A percentile compares a stretch with the other conserved stretches of the same genome.
These are phyloP conservation scores for Pseudocheirus occidentalis DNA, from an alignment of 2,797 vertebrate genomes.

Conservation along the genomic window DNA sequence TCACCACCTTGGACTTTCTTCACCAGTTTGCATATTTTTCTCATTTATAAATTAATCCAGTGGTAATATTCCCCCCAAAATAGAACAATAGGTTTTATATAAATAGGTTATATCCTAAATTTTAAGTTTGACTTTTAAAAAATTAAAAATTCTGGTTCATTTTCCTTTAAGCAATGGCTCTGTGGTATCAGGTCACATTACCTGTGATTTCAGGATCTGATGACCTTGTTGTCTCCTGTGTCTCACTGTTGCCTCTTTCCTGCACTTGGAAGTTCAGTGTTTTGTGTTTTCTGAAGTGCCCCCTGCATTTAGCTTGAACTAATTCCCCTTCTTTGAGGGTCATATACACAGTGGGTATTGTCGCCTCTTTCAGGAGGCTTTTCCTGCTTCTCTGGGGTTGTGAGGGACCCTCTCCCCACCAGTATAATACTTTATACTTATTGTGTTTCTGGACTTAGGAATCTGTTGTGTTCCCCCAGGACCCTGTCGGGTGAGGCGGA, in stretches of 20 bases:
- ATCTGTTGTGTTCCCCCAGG: background rate
- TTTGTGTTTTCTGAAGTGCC: background rate
- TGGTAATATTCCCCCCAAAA: background rate
- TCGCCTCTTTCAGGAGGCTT: background rate
- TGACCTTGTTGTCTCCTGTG: background rate
- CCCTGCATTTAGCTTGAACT: background rate
- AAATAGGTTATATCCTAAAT: background rate
- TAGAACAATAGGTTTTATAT: background rate
- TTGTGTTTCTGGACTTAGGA: background rate
- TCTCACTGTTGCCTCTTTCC: background rate
- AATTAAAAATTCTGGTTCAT: background rate
- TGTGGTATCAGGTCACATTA: background rate
- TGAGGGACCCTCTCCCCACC: background rate
- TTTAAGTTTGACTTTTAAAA: background rate
- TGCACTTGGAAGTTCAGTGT: background rate
- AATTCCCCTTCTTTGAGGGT: too few relatives aligned
- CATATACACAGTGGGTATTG: background rate
- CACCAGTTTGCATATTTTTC: background rate
- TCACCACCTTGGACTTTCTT: background rate
- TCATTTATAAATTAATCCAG: background rate
- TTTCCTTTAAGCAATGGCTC: background rate
- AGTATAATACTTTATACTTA: background rate
- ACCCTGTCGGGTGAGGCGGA: background rate
- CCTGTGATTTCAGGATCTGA: background rate
- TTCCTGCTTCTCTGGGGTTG: background rate